Conservation (phyloP, 2,888 invertebrate species). For the Lottia gigantea region DNA sequence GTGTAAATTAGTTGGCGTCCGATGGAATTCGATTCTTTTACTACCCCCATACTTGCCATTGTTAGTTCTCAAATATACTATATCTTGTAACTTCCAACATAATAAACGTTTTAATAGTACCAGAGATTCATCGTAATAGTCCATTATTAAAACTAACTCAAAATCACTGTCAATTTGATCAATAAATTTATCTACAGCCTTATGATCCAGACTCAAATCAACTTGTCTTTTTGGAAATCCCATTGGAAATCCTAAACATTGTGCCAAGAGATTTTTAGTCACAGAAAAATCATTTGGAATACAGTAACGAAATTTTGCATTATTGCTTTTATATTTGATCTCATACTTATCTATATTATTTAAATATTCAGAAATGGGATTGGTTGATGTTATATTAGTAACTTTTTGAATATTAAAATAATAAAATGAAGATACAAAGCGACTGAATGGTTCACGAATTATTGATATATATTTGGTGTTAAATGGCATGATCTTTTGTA, state of each 20-base stretch:
- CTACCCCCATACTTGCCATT: slow-evolving; percentile 30
- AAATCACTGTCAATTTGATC: slow-evolving; percentile 51
- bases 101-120: slow-evolving; percentile 59
- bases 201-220: slow-evolving; percentile 38
- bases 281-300: slow-evolving; percentile 61
- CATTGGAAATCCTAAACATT: slow-evolving; percentile 61
- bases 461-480: slow-evolving; percentile 58
- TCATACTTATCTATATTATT: slow-evolving; percentile 56
- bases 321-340: slow-evolving; percentile 43
- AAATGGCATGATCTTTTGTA: slow-evolving; percentile 55
- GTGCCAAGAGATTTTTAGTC: slow-evolving; percentile 59
- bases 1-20: slow-evolving; percentile 32
- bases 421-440: slow-evolving; percentile 58
- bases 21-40: slow-evolving; percentile 22
- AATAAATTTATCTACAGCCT: slow-evolving; percentile 45
- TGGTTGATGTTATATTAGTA: slow-evolving; percentile 35
- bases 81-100: slow-evolving; percentile 65
- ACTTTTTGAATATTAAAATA: slow-evolving; percentile 58
- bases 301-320: slow-evolving; percentile 44
- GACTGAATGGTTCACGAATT: slow-evolving; percentile 59
- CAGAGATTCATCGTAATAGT: slow-evolving; percentile 64
- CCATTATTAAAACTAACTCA: slow-evolving; percentile 61
- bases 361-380: slow-evolving; percentile 51
- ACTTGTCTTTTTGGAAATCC: slow-evolving; percentile 52
- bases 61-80: slow-evolving; percentile 56